Base-by-base conservation (phyloP, 2,113 vertebrate species). In the Otus sunia region DNA sequence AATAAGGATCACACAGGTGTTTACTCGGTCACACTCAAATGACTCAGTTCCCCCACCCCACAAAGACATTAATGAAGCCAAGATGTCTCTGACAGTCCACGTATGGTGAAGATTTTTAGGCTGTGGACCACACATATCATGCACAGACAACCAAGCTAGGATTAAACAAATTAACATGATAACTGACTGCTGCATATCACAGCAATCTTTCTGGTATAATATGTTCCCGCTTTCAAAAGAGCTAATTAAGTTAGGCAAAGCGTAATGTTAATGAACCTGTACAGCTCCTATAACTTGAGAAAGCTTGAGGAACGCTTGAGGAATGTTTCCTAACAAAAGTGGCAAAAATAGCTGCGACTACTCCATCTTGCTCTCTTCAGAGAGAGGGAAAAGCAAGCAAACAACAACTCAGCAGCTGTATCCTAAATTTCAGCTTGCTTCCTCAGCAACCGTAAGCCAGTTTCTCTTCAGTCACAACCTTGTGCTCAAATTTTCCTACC, bases 251-350 rank as follows among this genome's bases (percentile, higher is more conserved):
- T 59, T 34, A 41, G 29, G 15, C 11, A 75, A 82, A 68, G 14
- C 1, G 0, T 7, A 45, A 64, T 0, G 1, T 59, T 66, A 63
- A 67, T 39, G 43, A 79, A 68, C 12, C 18, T 19, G 15, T 60
- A 32, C 34, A 79, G 14, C 29, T 59, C 29, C 66, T 79, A 72
- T 22, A 64, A 13, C 41, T 81, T n/a, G 11, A 72, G 17, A 41
- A 58, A 50, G 8, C 21, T 4, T 49, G 8, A 45, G 17, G 67
- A 75, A 59, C 6, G 20, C 12, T 90, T 49, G 8, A 45, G 17
- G 67, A 75, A 59, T 7, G 20, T 13, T 90, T 68, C 22, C 43
- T 41, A 79, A 37, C 4, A 59, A 59, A 72, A 20, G 17, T 29
- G 18, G 37, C 47, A 90, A 90, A 77, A 93, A 45, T 9, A 58